Evolutionary conservation across 2,888 invertebrate genomes (phyloP).

Genomic region (Harmothoe impar): DNA sequence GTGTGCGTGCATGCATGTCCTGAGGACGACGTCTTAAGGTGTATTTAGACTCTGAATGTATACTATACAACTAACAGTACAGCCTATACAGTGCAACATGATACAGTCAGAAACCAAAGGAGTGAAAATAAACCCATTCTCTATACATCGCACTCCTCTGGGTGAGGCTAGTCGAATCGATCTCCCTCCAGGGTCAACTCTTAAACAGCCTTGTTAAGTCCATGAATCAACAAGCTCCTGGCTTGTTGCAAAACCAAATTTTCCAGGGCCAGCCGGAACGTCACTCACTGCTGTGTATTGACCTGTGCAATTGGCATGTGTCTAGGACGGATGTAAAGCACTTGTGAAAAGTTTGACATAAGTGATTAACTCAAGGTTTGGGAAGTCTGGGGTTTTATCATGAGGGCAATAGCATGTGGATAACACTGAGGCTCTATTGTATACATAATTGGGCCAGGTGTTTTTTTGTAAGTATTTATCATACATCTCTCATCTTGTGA

Average conservation of each 20-base stretch:
- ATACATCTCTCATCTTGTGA: no score
- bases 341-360: constrained; percentile 34
- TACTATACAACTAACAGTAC: background rate
- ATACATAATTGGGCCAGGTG: no score
- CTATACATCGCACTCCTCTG: background rate
- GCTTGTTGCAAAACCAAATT: constrained; percentile 22
- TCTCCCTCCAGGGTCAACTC: background rate
- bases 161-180: background rate
- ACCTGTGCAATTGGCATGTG: constrained; percentile 12
- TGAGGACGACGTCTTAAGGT: background rate
- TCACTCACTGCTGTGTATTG: background rate
- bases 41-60: background rate
- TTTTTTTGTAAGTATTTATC: no score
- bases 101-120: background rate
- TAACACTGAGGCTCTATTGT: no score
- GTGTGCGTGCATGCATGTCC: background rate
- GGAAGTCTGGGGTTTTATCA: background rate
- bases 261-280: background rate
- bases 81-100: background rate
- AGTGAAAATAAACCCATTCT: background rate
- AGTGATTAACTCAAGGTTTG: background rate
- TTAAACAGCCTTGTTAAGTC: background rate
- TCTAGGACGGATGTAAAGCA: background rate
- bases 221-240: background rate
- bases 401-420: background rate